phyloP scores from a whole-genome alignment of 2,113 vertebrate species.

The Pimephales promelas region DNA sequence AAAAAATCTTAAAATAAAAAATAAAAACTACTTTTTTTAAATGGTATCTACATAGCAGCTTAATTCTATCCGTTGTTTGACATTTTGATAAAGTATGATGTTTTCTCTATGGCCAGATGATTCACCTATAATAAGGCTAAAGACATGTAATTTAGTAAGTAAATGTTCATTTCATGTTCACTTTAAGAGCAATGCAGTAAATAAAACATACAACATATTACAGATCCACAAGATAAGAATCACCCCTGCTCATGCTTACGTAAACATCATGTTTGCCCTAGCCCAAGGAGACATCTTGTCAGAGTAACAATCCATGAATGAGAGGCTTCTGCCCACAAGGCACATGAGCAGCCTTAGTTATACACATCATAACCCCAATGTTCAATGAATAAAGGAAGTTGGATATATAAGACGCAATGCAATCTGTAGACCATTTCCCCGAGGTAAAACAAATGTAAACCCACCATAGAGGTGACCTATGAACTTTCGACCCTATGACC shows the following conservation, averaged over 20 bases:
- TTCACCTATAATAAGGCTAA: background rate
- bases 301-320: background rate
- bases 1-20: no score
- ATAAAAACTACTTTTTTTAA: no score
- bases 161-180: background rate
- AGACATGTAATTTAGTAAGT: background rate
- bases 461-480: conserved; percentile 31
- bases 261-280: background rate
- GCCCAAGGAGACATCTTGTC: background rate
- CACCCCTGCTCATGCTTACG: background rate
- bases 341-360: background rate
- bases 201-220: background rate
- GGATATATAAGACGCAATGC: background rate
- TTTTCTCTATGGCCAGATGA: background rate
- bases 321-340: background rate
- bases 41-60: no score
- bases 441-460: conserved; percentile 49
- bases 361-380: background rate
- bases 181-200: background rate
- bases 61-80: no score
- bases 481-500: no score
- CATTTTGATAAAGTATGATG: background rate
- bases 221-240: background rate
- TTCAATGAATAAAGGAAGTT: conserved; percentile 47
- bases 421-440: background rate